Conservation (phyloP, 2,113 vertebrate species). For the Chionomys nivalis region DNA sequence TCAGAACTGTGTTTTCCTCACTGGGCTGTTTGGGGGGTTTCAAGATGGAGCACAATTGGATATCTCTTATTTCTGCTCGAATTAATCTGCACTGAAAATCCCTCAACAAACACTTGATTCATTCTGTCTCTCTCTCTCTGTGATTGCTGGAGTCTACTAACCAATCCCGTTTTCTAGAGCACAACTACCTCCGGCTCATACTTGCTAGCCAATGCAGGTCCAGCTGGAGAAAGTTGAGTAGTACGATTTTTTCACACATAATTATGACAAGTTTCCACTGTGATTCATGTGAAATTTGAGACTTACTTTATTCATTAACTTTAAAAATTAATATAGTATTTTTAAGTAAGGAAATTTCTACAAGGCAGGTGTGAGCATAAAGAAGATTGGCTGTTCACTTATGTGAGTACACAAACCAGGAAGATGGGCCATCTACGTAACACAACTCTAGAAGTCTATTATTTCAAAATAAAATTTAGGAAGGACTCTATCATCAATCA, state of each 20-base stretch:
- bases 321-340: constrained; percentile 44
- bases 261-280: constrained; percentile 22
- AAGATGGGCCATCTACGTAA: neutral
- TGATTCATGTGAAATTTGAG: constrained; percentile 38
- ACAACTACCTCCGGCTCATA: neutral
- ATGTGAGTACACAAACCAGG: neutral
- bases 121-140: neutral
- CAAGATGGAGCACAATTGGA: neutral
- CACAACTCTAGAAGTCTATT: neutral
- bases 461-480: constrained; percentile 14
- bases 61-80: neutral
- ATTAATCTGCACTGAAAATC: neutral
- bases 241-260: constrained; percentile 17
- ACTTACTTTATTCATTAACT: constrained; percentile 29
- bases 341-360: constrained; percentile 7
- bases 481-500: constrained; percentile 11
- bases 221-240: constrained; percentile 50
- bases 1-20: neutral
- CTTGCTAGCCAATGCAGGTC: neutral
- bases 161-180: neutral
- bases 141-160: neutral
- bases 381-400: neutral
- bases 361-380: neutral
- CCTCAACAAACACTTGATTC: neutral
- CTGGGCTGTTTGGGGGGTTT: neutral